phyloP scores from a whole-genome alignment of 2,888 invertebrate genomes.

The Emesis russula region DNA sequence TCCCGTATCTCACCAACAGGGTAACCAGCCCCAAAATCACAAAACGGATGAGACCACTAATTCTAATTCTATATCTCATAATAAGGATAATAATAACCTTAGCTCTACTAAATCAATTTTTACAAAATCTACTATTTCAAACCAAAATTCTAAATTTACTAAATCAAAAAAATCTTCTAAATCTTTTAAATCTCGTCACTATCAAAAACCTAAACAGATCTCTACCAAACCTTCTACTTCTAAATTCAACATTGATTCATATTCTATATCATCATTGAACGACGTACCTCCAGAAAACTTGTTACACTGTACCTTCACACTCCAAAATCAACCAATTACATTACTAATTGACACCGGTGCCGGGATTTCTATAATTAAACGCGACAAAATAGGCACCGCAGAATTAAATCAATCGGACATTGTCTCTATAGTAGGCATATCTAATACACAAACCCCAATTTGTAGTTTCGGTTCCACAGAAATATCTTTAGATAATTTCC shows the following conservation, averaged over 20 bases:
- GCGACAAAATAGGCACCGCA: constrained; percentile 74
- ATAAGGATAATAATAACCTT: constrained; percentile 35
- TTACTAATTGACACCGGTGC: constrained; percentile 87
- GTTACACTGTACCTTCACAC: constrained; percentile 83
- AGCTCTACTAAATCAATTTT: constrained; percentile 23
- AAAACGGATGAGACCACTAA: constrained; percentile 6
- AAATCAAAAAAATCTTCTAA: constrained; percentile 32
- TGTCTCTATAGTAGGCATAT: constrained; percentile 87
- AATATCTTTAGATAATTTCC: constrained; percentile 81
- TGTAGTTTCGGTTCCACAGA: constrained; percentile 76
- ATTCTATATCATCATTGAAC: constrained; percentile 80
- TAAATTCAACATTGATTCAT: no score
- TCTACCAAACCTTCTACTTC: constrained; percentile 84
- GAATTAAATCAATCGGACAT: constrained; percentile 66
- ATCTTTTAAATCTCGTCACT: constrained; percentile 15
- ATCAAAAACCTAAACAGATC: background rate
- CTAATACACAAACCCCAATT: constrained; percentile 70
- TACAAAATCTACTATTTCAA: constrained; percentile 28
- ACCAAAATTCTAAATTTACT: background rate
- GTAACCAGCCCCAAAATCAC: constrained; percentile 77
- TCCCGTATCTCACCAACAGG: constrained; percentile 49
- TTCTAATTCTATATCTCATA: background rate
- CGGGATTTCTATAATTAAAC: constrained; percentile 82
- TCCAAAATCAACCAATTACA: constrained; percentile 79
- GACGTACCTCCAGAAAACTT: constrained; percentile 85